A percentile compares a stretch with the other conserved stretches of the same genome.
Evolutionary conservation across 2,113 vertebrate genomes (phyloP).

Genomic region (Cyprinodon brontotheroides): DNA sequence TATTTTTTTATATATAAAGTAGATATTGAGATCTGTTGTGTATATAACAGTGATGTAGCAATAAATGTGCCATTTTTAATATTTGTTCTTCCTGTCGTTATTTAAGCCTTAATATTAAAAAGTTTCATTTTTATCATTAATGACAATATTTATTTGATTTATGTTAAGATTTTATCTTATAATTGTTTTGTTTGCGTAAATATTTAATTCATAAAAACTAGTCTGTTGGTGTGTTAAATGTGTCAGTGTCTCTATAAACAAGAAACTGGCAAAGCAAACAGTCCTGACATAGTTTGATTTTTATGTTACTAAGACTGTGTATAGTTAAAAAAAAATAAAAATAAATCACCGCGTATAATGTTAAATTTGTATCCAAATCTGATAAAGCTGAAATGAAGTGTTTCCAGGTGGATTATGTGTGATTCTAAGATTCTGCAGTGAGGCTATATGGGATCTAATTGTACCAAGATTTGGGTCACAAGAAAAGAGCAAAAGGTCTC

Average conservation of each 20-base stretch:
- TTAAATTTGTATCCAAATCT: neutral
- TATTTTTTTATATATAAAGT: constrained; percentile 87
- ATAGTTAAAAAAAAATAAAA: too few relatives aligned
- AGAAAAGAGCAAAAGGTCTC: too few relatives aligned
- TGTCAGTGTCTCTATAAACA: too few relatives aligned
- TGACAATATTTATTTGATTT: neutral
- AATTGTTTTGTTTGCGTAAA: neutral
- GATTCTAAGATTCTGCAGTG: neutral
- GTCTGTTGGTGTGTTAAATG: too few relatives aligned
- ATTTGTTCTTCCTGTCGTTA: constrained; percentile 70
- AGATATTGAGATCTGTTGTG: constrained; percentile 90
- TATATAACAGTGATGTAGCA: constrained; percentile 95
- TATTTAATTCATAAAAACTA: too few relatives aligned
- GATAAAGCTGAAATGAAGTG: neutral
- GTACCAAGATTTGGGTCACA: too few relatives aligned
- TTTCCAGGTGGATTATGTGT: neutral
- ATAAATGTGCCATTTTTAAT: constrained; percentile 95
- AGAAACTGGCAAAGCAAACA: too few relatives aligned
- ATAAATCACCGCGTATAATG: too few relatives aligned
- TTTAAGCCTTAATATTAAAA: constrained; percentile 4
- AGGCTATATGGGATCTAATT: neutral
- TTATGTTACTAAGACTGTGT: too few relatives aligned
- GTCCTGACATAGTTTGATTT: too few relatives aligned
- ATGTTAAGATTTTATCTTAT: neutral
- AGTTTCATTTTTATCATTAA: neutral